Conservation (phyloP, 2,113 vertebrate genomes). For the Turnix velox region DNA sequence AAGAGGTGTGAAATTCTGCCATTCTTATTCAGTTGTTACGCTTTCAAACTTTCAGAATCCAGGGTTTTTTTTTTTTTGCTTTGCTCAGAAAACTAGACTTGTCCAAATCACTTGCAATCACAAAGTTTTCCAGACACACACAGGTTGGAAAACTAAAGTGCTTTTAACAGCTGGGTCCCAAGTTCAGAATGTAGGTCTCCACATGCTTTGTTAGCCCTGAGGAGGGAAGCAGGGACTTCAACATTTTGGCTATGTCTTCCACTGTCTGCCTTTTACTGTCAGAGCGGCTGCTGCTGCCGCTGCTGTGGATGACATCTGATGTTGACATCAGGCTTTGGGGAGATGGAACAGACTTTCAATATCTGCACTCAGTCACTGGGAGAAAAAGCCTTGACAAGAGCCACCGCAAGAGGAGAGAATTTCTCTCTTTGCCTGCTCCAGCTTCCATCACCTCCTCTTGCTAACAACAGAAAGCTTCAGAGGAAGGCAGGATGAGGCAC, state of each 20-base stretch:
- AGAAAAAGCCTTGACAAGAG: conserved; percentile 41
- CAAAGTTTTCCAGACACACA: conserved; percentile 44
- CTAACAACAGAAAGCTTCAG: not conserved
- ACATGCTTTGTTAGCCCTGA: conserved; percentile 47
- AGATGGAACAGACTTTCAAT: conserved; percentile 50
- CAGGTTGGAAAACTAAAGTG: conserved; percentile 63
- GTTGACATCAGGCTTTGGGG: conserved; percentile 52
- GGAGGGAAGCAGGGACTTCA: conserved; percentile 68
- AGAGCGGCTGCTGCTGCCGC: conserved; percentile 28
- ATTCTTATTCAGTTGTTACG: conserved; percentile 36
- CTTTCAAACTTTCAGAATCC: conserved; percentile 16
- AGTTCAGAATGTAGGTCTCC: conserved; percentile 53
- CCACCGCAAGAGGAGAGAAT: not conserved
- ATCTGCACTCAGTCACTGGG: conserved; percentile 9
- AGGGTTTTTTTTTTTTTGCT: no score
- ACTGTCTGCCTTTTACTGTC: conserved; percentile 67
- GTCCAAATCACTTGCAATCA: conserved; percentile 66
- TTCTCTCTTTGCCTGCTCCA: not conserved
- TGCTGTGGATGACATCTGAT: conserved; percentile 56
- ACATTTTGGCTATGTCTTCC: conserved; percentile 56
- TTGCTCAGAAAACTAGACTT: conserved; percentile 48
- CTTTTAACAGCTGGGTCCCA: conserved; percentile 74
- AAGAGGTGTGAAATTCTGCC: conserved; percentile 45
- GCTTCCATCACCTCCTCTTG: not conserved
- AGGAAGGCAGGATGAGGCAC: not conserved